Percentiles rank a stretch among this genome's conserved stretches.
Evolutionary conservation across 2,888 invertebrate species (phyloP).

Genomic region (Synanthedon formicaeformis): DNA sequence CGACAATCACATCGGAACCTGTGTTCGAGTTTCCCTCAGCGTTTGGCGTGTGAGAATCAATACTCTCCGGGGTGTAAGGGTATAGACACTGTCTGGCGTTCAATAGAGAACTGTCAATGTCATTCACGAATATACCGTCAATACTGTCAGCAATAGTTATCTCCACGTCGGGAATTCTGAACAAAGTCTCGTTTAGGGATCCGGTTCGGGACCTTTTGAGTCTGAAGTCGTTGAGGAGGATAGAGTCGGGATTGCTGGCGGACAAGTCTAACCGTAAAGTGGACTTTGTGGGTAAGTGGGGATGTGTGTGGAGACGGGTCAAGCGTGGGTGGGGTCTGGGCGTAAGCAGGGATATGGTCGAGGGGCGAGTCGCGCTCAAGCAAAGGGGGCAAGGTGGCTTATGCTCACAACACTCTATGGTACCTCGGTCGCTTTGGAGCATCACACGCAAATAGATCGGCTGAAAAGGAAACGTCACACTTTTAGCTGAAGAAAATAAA

Average conservation of each 20-base stretch:
- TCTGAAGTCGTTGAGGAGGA: constrained; percentile 14
- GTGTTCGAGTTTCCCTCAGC: constrained; percentile 43
- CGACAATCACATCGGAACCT: constrained; percentile 31
- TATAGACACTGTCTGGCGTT: constrained; percentile 62
- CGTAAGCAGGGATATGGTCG: constrained; percentile 19
- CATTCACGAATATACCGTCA: constrained; percentile 63
- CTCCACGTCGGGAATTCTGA: constrained; percentile 57
- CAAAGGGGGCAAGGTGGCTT: constrained; percentile 46
- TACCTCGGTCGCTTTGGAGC: constrained; percentile 83
- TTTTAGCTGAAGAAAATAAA: too few species aligned
- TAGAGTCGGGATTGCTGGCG: constrained; percentile 3
- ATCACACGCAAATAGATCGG: constrained; percentile 82
- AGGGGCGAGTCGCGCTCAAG: constrained; percentile 20
- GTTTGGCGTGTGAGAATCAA: constrained; percentile 80
- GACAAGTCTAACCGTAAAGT: constrained; percentile 1
- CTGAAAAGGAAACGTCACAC: constrained; percentile 52
- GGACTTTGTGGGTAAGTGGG: constrained; percentile 28
- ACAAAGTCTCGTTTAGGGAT: constrained; percentile 42
- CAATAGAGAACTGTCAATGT: constrained; percentile 63
- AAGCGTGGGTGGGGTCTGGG: constrained; percentile 11
- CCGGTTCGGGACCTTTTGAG: constrained; percentile 36
- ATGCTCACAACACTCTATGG: constrained; percentile 73
- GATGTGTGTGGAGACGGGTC: constrained; percentile 34
- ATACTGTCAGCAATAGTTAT: constrained; percentile 62
- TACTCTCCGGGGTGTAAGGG: constrained; percentile 87